Base-by-base conservation (phyloP, 1,140 invertebrate genomes). In the Zaprionus kolodkinae region DNA sequence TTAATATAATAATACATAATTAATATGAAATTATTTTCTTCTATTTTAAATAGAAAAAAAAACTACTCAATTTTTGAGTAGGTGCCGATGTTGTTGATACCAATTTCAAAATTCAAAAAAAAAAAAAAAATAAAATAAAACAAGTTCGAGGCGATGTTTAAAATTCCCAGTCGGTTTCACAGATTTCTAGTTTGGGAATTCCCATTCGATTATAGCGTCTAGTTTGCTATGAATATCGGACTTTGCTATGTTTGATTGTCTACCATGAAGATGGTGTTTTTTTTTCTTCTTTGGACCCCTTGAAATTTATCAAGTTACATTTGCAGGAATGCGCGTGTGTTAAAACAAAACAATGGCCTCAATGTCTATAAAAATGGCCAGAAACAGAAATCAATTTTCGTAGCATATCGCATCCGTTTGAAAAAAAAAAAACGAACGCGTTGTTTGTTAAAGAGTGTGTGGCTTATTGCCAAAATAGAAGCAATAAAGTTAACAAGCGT, bases 401-500 rank as follows among this genome's bases (percentile, higher is more conserved):
- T 77, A 69, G 72, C 30, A 15, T 63, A 30, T 62, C 83, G 68
- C 61, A 77, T 71, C 71, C 78, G 69, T 76, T 69, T 62, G 76
- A 62, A 25, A 21, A 63, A 52, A 66, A 79, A 62, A 25, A 21
- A 63, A 52, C 72, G 35, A 70, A 69, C 60, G 66, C 64, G 69
- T n/a, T 56, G 25, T 38, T 62, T 40, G 64, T 73, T 56, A 36
- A 21, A 10, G 17, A 17, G 10, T 25, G 10, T 50, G 30, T 21
- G 76, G 45, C 40, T 65, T 30, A 30, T 30, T 67, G 59, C 67
- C 80, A 60, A 84, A 88, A 89, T 89, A 81, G 68, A 85, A 85
- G 80, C 71, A 68, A 88, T 88, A 74, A 88, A 88, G 68, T 76
- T 89, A 88, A 88, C 84, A 89, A 89, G 85, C 84, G 84, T 84